These are phyloP conservation scores for Melanaphis sacchari DNA, from an alignment of 1,140 invertebrate species.

Conservation along the genomic window DNA sequence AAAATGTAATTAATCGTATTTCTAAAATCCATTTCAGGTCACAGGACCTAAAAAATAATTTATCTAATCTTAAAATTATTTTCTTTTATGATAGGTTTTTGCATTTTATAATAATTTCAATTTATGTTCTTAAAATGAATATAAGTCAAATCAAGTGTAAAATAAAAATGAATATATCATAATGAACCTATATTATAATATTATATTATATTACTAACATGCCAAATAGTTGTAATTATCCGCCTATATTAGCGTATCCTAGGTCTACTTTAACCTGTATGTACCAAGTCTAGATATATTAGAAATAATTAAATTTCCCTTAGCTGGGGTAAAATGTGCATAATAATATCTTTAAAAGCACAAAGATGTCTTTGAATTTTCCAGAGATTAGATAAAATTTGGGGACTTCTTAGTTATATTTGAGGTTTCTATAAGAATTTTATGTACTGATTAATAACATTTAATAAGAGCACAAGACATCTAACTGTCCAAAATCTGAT, in stretches of 20 bases:
- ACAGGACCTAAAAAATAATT: neutral
- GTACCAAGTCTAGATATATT: neutral
- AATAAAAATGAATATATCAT: neutral
- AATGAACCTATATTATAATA: neutral
- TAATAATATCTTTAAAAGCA: neutral
- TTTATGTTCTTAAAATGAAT: neutral
- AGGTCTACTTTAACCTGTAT: neutral
- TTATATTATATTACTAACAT: no score
- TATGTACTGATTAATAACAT: neutral
- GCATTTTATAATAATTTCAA: neutral
- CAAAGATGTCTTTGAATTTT: neutral
- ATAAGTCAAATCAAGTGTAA: neutral
- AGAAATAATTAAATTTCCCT: neutral
- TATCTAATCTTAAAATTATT: neutral
- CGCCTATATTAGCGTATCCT: neutral
- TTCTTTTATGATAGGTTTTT: neutral
- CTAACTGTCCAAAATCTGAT: neutral
- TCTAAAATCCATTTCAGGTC: neutral
- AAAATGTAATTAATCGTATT: neutral
- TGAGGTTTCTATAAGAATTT: neutral
- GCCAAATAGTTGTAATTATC: neutral
- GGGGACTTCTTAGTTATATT: neutral
- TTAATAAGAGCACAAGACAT: neutral
- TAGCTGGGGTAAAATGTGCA: no score
- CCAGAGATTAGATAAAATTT: neutral